Evolutionary conservation across 2,113 vertebrate species (phyloP).

Genomic region (Lanius collurio): DNA sequence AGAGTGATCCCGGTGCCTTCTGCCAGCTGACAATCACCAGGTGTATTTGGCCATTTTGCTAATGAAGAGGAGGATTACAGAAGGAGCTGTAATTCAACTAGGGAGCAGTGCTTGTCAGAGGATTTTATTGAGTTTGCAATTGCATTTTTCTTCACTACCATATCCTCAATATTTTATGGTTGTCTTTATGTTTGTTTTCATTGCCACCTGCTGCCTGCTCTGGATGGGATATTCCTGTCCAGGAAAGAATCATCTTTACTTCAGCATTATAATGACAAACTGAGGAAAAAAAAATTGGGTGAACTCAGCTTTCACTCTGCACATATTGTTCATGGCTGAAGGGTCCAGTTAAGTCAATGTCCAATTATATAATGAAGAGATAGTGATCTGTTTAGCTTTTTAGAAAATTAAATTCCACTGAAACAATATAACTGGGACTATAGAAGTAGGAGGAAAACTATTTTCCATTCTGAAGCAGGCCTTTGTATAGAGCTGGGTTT

Average conservation of each 20-base stretch:
- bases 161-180: neutral
- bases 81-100: neutral
- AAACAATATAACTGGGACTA: neutral
- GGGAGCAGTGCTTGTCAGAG: neutral
- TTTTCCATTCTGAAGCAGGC: constrained; percentile 37
- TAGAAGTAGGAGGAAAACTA: constrained; percentile 41
- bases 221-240: neutral
- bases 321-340: neutral
- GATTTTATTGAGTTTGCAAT: neutral
- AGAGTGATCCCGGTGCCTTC: neutral
- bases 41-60: constrained; percentile 31
- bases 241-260: neutral
- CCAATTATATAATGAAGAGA: neutral
- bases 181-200: neutral
- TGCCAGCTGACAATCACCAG: constrained; percentile 52
- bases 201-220: neutral
- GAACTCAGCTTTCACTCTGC: neutral
- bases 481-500: constrained; percentile 34
- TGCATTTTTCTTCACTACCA: neutral
- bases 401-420: constrained; percentile 35
- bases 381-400: constrained; percentile 39
- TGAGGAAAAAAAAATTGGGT: neutral
- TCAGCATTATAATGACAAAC: neutral
- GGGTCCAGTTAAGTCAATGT: neutral
- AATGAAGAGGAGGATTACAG: constrained; percentile 46